Conservation (phyloP, 2,888 invertebrate species). For the Caenorhabditis sp. region DNA sequence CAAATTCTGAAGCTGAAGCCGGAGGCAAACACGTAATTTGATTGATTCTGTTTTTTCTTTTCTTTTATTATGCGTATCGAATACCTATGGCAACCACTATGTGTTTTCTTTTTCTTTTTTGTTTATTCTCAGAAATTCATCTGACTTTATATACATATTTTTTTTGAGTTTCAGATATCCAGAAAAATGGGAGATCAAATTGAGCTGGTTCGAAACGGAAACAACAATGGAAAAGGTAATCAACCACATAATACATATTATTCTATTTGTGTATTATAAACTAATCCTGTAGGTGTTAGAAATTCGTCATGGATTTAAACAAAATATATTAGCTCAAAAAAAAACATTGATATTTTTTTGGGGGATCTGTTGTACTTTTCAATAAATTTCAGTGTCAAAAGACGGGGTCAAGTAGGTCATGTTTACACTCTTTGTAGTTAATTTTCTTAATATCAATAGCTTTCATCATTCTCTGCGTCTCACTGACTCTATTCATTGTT, state of each 20-base stretch:
- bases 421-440: no score
- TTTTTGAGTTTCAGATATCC: background rate
- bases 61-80: background rate
- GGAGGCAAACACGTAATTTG: no score
- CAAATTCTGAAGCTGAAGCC: background rate
- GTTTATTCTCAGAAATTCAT: background rate
- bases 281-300: background rate
- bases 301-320: background rate
- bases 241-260: background rate
- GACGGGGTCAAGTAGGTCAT: no score
- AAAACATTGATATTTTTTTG: no score
- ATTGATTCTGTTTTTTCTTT: background rate
- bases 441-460: no score
- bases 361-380: no score
- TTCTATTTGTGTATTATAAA: background rate
- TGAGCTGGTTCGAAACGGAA: conserved; percentile 35
- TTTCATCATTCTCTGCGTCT: no score
- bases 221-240: conserved; percentile 1
- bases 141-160: background rate
- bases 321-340: background rate
- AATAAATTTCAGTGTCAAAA: no score
- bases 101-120: background rate
- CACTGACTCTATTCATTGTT: no score
- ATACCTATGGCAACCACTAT: background rate
- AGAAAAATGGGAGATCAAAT: conserved; percentile 31